Conservation (phyloP, 1,140 invertebrate genomes). For the Aphaenogaster rudis region DNA sequence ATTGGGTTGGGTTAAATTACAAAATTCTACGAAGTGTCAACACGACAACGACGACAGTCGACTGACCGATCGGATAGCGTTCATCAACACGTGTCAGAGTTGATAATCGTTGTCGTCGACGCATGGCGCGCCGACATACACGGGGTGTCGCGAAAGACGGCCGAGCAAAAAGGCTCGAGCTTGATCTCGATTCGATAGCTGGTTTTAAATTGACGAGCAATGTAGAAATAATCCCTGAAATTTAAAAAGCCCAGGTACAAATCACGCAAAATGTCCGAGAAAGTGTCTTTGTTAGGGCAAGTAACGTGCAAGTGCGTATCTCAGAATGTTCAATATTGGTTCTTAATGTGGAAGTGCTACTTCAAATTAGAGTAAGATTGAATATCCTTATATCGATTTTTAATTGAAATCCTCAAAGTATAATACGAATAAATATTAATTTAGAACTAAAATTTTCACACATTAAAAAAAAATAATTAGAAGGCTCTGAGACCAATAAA, state of each 20-base stretch:
- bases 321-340: not conserved
- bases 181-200: not conserved
- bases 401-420: not conserved
- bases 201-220: not conserved
- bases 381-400: not conserved
- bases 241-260: not conserved
- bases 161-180: not conserved
- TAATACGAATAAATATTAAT: not conserved
- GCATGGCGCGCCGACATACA: not conserved
- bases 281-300: not conserved
- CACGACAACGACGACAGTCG: slow-evolving; percentile 1
- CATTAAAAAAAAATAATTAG: not conserved
- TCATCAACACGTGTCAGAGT: slow-evolving; percentile 16
- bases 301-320: not conserved
- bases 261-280: not conserved
- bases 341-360: not conserved
- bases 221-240: not conserved
- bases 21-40: slow-evolving; percentile 63
- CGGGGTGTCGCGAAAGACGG: not conserved
- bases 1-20: slow-evolving; percentile 51
- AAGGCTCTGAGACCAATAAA: not conserved
- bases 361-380: not conserved
- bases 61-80: not conserved
- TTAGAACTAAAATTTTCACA: not conserved
- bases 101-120: slow-evolving; percentile 4